Base-by-base conservation (phyloP, 1,140 invertebrate genomes). In the Nymphalis io region DNA sequence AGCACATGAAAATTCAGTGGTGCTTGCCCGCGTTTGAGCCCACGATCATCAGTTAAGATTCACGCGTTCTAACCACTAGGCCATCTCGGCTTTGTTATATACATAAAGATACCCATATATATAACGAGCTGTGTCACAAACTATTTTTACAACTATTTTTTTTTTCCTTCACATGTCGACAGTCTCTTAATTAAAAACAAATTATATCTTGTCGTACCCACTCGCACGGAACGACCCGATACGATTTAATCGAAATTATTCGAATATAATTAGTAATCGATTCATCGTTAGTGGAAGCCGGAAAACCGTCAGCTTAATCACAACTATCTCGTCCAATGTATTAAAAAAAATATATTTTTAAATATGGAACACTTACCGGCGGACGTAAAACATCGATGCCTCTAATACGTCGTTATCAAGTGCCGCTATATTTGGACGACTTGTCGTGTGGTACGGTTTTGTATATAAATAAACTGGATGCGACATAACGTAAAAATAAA, bases 341-440 rank as follows among this genome's bases (percentile, higher is more conserved):
- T 55, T 55, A 23, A 55, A 44, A 44, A 51, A 55, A 27, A 3
- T 55, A 55, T 55, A 55, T 55, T 78, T 83, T 81, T 87, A 85
- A 82, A 83, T 84, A 80, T 83, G 81, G 79, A 85, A 86, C 85
- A 86, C 82, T 85, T 84, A 85, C 79, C 69, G 78, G 74, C 82
- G 84, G 83, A 82, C 82, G 81, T 82, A 79, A 86, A 82, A 80
- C 80, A 81, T 86, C 80, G 77, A 86, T 86, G 83, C 79, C 73
- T 86, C 83, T 85, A 85, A 85, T 87, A 87, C 83, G 76, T 87
- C 82, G 84, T 87, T 87, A 85, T 89, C 87, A 88, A 89, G 87
- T 89, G 84, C 76, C 73, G 76, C 81, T 89, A 87, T 87, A 87
- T 87, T 82, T 75, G 83, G 84, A 83, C 44, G 80, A 77, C 71